A percentile compares a stretch with the other conserved stretches of the same genome.
phyloP scores from a whole-genome alignment of 2,113 vertebrate species.

The Poeciliopsis retropinna region DNA sequence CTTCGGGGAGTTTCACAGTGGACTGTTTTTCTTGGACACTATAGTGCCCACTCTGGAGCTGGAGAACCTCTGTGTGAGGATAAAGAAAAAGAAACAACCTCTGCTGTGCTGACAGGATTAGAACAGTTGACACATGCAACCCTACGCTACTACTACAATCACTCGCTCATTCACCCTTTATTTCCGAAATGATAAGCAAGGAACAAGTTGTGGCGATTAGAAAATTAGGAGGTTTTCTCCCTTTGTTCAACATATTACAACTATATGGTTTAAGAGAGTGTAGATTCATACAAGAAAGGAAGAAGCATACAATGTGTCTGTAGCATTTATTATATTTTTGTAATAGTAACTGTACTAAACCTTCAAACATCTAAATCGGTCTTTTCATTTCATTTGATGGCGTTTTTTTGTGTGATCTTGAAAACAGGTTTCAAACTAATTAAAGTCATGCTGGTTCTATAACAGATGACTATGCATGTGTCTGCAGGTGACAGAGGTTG shows the following conservation, averaged over 20 bases:
- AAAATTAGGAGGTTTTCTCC: slow-evolving; percentile 8
- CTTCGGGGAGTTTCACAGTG: slow-evolving; percentile 39
- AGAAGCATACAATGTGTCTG: not conserved
- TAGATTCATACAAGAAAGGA: not conserved
- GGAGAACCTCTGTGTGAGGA: slow-evolving; percentile 24
- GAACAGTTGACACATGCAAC: slow-evolving; percentile 30
- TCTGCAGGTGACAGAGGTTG: too few relatives aligned
- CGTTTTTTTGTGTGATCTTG: too few relatives aligned
- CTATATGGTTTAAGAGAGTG: not conserved
- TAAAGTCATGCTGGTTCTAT: too few relatives aligned
- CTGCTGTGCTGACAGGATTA: slow-evolving; percentile 27
- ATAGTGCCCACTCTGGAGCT: slow-evolving; percentile 16
- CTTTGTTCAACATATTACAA: not conserved
- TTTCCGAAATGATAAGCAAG: slow-evolving; percentile 37
- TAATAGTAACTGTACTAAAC: not conserved
- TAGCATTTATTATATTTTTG: not conserved
- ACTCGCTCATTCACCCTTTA: slow-evolving; percentile 13
- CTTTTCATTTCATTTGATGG: too few relatives aligned
- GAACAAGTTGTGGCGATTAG: not conserved
- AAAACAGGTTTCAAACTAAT: too few relatives aligned
- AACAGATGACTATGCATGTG: too few relatives aligned
- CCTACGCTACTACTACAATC: slow-evolving; percentile 6
- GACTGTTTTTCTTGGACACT: slow-evolving; percentile 58
- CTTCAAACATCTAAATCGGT: too few relatives aligned
- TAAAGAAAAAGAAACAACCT: slow-evolving; percentile 27